A percentile compares a stretch with the other conserved stretches of the same genome.
Evolutionary conservation across 2,113 vertebrate species (phyloP).

Genomic region (Caloenas nicobarica): DNA sequence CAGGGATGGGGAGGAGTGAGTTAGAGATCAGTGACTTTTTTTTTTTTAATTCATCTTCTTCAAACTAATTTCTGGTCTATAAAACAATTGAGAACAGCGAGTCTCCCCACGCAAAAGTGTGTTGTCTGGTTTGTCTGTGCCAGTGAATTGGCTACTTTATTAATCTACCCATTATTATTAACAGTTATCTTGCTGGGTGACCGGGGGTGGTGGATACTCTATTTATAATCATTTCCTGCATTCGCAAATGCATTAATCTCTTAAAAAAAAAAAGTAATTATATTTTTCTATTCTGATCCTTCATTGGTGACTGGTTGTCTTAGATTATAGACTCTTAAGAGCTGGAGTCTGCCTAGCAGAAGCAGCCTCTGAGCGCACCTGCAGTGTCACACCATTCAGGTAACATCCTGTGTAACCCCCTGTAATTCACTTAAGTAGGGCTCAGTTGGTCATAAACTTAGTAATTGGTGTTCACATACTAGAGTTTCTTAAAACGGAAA

Average conservation of each 20-base stretch:
- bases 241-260: neutral
- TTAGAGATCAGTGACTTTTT: neutral
- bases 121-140: neutral
- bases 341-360: neutral
- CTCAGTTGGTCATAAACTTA: neutral
- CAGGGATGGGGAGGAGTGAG: neutral
- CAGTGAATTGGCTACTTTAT: slow-evolving; percentile 4
- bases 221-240: neutral
- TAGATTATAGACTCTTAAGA: neutral
- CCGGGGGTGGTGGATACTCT: neutral
- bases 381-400: neutral
- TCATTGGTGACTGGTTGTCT: neutral
- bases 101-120: neutral
- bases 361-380: neutral
- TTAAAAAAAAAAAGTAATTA: neutral
- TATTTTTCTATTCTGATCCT: neutral
- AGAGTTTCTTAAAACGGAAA: slow-evolving; percentile 4
- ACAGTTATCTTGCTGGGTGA: neutral
- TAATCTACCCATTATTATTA: slow-evolving; percentile 27
- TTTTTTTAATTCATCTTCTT: neutral
- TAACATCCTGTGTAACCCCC: neutral
- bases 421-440: neutral
- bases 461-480: neutral
- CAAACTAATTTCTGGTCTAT: neutral
- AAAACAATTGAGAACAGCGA: neutral